Base-by-base conservation (phyloP, 2,113 vertebrate species). In the cattle (Bos taurus) region DNA sequence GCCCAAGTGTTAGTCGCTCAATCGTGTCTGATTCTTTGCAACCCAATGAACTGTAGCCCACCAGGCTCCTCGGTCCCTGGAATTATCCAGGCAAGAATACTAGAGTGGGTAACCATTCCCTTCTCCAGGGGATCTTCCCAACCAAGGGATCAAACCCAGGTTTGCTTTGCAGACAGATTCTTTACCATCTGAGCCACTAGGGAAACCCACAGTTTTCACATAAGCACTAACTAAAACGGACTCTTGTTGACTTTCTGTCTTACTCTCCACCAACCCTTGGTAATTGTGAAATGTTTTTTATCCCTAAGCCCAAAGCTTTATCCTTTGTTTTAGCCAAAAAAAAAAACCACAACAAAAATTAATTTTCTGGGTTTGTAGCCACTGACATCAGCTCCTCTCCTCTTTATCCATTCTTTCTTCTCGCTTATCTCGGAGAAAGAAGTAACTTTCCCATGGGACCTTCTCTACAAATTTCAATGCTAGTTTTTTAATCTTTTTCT, bases 271-370 rank as follows among this genome's bases (percentile, higher is more conserved):
- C 74, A 67, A 52, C n/a, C 80, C 48, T 82, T 78, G 28, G 5
- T 92, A 36, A 94, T 94, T 94, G 33, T 12, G 52, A 97, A 93
- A 54, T 16, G 33, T 56, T 89, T 96, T 77, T 96, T 87, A 52
- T 87, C 46, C 43, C 60, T 91, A 60, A 95, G 26, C 21, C 16
- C 36, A 4, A 81, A 54, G 23, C 54, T 21, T 94, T 94, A 43
- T 71, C 36, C 40, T 90, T 92, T 52, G 46, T 64, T 59, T 87
- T 80, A 83, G 46, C 15, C 81, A 33, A 97, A 87, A 74, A 11
- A 64, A 40, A 30, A 2, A 59, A 50, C 13, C 48, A 50, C 2
- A 40, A 40, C 11, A 12, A 50, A 50, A 50, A 14, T 14, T 54
- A 84, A 87, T 92, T 92, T 82, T 10, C 54, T 96, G 81, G 82